Conservation (phyloP, 2,888 invertebrate species). For the Ichneumoninae sp. region DNA sequence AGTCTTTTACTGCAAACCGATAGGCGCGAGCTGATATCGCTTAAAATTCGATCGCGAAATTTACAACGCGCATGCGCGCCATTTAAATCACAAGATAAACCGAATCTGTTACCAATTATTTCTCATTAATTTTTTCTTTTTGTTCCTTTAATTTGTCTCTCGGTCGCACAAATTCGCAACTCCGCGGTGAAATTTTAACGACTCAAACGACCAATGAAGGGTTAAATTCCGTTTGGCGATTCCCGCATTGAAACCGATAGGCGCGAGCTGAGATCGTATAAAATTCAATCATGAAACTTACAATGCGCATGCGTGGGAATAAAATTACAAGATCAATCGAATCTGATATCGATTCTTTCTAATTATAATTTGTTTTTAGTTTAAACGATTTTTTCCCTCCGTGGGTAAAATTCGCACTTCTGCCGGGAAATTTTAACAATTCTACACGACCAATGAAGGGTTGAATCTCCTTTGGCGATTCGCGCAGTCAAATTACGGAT, state of each 20-base stretch:
- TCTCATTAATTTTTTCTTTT: not conserved
- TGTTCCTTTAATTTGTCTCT: not conserved
- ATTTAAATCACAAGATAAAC: not conserved
- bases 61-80: not conserved
- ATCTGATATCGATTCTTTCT: not conserved
- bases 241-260: slow-evolving; percentile 22
- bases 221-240: slow-evolving; percentile 4
- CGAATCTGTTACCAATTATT: not conserved
- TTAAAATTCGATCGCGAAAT: not conserved
- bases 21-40: not conserved
- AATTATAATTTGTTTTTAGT: not conserved
- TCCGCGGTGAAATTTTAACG: not conserved
- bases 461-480: slow-evolving; percentile 4
- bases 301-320: not conserved
- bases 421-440: not conserved
- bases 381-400: not conserved
- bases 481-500: slow-evolving; percentile 47
- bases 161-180: too few species aligned
- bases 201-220: not conserved
- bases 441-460: not conserved
- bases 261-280: not conserved
- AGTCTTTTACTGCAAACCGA: not conserved
- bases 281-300: not conserved
- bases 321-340: not conserved
- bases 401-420: not conserved